Evolutionary conservation across 2,113 vertebrate species (phyloP), one percentile per base, ranked within the genome.

Genomic region (Eonycteris spelaea): DNA sequence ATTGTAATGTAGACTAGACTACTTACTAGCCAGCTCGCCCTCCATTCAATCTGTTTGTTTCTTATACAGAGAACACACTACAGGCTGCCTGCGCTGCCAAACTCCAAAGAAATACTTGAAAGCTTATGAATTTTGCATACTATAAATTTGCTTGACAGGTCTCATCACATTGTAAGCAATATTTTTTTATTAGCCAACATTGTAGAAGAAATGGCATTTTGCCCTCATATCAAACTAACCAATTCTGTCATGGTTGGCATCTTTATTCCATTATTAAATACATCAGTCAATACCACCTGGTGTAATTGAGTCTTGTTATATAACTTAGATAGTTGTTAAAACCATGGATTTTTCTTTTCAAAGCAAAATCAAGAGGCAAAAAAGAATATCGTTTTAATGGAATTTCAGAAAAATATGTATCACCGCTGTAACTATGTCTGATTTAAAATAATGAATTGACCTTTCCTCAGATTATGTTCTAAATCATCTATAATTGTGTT

Each of bases 231-330:
- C 92, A 88, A 92, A 91, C 90, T 97, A 98, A 98, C 95, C 93
- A 93, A 94, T 98, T 97, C 94, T 98, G 89, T 98, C 95, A 98
- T 73, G 63, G 33, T 94, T 98, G 97, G 92, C 98, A 98, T 98
- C 93, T 98, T 98, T 98, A 97, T 98, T 97, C 95, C 61, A 80
- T 97, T 98, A 98, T 90, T 92, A 98, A 98, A 98, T 95, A 91
- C 43, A 98, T 97, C 91, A 96, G 71, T 98, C 97, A 97, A 95
- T 97, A 98, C 51, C 74, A 97, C 87, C 95, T 97, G 90, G 67
- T 97, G 22, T 96, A 97, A 98, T 87, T 97, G 91, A 98, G 90
- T 92, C 92, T 96, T 95, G 14, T 94, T 97, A 94, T 93, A 40
- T 85, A 75, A 97, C 86, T 97, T 84, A 93, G 92, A 93, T 95